Evolutionary conservation across 2,797 vertebrate species (phyloP).

Genomic region (Delichon dasypus): DNA sequence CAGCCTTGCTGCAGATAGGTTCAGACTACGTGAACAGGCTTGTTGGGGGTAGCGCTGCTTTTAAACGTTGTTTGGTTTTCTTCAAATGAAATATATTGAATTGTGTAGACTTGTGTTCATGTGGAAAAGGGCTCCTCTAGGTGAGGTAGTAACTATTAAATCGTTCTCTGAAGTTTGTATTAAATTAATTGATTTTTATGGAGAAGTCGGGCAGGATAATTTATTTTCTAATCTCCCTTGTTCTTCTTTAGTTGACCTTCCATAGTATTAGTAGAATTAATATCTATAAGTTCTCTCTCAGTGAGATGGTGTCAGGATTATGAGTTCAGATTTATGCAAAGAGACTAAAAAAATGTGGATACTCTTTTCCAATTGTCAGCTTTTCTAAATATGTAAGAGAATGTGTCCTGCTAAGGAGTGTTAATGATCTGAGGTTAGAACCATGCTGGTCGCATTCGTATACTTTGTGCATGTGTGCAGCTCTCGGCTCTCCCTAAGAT

Average conservation of each 20-base stretch:
- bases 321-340: background rate
- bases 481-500: background rate
- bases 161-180: background rate
- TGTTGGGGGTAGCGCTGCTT: background rate
- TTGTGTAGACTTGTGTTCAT: background rate
- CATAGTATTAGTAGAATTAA: background rate
- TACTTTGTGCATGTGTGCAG: background rate
- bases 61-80: background rate
- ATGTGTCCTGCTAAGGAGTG: background rate
- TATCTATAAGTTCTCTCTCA: background rate
- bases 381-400: background rate
- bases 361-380: background rate
- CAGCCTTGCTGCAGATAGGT: background rate
- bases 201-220: background rate
- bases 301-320: background rate
- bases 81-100: background rate
- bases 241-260: background rate
- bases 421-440: background rate
- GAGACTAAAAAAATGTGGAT: background rate
- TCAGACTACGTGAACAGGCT: fast-evolving
- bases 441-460: background rate
- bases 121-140: background rate
- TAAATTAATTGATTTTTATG: background rate
- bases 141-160: background rate
- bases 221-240: background rate